Conservation (phyloP, 2,797 vertebrate species). For the Pseudocheirus occidentalis region DNA sequence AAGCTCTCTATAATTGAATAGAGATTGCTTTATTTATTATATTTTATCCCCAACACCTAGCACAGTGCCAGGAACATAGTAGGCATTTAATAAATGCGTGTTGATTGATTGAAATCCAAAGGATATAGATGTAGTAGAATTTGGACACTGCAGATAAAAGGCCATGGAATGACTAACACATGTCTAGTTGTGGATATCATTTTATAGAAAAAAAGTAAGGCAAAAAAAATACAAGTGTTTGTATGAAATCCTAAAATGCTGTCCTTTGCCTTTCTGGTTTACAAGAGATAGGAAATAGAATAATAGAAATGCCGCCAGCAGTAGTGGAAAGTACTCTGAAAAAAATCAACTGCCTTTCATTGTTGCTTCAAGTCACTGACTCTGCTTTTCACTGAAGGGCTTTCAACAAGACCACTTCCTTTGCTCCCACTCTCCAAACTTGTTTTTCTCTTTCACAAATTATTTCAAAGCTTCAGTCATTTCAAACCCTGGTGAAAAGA, state of each 20-base stretch:
- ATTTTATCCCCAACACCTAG: background rate
- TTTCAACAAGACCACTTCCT: slow-evolving; percentile 22
- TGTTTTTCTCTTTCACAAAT: slow-evolving; percentile 40
- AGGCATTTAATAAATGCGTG: background rate
- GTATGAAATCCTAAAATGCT: background rate
- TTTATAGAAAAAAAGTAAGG: background rate
- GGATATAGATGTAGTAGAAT: background rate
- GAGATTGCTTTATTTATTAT: background rate
- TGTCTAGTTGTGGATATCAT: background rate
- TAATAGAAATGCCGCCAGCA: background rate
- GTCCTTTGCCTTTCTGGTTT: background rate
- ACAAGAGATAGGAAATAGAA: background rate
- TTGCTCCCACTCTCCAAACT: background rate
- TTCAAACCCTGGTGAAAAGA: slow-evolving; percentile 62
- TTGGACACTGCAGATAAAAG: background rate
- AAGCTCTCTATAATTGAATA: background rate
- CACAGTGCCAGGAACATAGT: background rate
- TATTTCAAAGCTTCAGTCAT: slow-evolving; percentile 46
- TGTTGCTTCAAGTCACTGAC: background rate
- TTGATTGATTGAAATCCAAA: background rate
- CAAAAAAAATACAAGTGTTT: background rate
- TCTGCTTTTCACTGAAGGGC: background rate
- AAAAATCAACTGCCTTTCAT: background rate
- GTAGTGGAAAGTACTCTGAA: background rate
- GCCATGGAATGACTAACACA: background rate